A percentile compares a stretch with the other conserved stretches of the same genome.
Conservation (phyloP, 1,140 invertebrate genomes). For the Caenorhabditis briggsae region DNA sequence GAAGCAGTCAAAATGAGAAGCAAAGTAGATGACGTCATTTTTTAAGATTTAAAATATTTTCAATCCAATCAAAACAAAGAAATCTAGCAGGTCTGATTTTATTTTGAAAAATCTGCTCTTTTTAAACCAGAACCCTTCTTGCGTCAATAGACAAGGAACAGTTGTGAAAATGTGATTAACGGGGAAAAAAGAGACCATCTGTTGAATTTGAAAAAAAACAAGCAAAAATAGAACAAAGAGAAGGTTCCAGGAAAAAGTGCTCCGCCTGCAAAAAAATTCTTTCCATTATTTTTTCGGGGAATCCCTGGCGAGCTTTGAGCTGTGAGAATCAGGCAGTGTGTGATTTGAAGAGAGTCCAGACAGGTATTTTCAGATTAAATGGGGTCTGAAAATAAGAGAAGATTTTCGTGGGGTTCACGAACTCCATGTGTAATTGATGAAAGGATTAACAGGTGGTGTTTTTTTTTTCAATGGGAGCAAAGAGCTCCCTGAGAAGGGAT, state of each 20-base stretch:
- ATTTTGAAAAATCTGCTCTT: neutral
- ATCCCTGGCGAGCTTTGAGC: conserved; percentile 8
- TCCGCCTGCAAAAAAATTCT: conserved; percentile 7
- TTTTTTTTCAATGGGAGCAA: neutral
- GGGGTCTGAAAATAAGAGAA: neutral
- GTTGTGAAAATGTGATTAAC: conserved; percentile 45
- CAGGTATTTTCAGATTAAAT: neutral
- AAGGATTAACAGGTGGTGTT: conserved; percentile 6
- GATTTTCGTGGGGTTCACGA: neutral
- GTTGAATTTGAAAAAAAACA: neutral
- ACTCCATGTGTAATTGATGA: neutral
- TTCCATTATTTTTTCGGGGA: neutral
- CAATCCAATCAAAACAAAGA: neutral
- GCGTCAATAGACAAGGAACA: neutral
- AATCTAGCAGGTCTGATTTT: neutral
- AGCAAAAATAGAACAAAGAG: neutral
- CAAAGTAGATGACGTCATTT: neutral
- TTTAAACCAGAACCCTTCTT: neutral
- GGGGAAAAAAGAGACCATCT: neutral
- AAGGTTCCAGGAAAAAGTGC: conserved; percentile 5
- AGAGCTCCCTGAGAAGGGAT: neutral
- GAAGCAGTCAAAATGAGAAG: neutral
- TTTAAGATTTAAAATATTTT: neutral
- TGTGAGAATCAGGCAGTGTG: neutral
- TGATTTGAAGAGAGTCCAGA: neutral